Base-by-base conservation (phyloP, 2,113 vertebrate species). In the Todiramphus saurophagus region DNA sequence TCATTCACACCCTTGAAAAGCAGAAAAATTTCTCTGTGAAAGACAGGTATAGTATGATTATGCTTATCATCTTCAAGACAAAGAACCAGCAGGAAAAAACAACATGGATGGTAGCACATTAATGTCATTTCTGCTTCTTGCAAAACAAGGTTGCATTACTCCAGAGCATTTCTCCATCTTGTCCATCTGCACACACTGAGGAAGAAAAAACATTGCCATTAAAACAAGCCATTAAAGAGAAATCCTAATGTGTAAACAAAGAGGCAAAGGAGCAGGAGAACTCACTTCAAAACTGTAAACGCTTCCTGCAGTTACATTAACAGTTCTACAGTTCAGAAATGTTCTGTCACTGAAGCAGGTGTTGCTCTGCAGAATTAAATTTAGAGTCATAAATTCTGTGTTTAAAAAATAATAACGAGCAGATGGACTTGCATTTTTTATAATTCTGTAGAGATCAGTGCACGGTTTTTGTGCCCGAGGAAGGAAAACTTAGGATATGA, bases 1-100 rank as follows among this genome's bases (percentile, higher is more conserved):
- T 98, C 90, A 98, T 98, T 96, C 98, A 98, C 83, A 98, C 97
- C 69, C 97, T 98, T 79, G 98, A 98, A 97, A 98, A 98, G 89
- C 98, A 98, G 97, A 98, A 98, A 94, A 98, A 97, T 94, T 98
- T 98, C 96, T 97, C 98, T 39, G 97, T 98, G 85, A 98, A 98
- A 93, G 98, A 98, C 97, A 98, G 98, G 98, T 98, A 98, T 90
- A 83, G 88, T 96, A 96, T 91, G 56, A 83, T 95, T 93, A 86
- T 56, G 82, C 69, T 95, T 96, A 89, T 93, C 41, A 83, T 69
- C 69, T 96, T 95, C 92, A 95, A 94, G 87, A 69, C 62, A 84
- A 95, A 91, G 83, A 93, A 89, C 66, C 94, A 87, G 33, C 74
- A 76, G 41, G 72, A 64, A 79, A 89, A 95, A 72, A 5, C 50